phyloP scores from a whole-genome alignment of 2,888 invertebrate species.

The Gortyna flavago region DNA sequence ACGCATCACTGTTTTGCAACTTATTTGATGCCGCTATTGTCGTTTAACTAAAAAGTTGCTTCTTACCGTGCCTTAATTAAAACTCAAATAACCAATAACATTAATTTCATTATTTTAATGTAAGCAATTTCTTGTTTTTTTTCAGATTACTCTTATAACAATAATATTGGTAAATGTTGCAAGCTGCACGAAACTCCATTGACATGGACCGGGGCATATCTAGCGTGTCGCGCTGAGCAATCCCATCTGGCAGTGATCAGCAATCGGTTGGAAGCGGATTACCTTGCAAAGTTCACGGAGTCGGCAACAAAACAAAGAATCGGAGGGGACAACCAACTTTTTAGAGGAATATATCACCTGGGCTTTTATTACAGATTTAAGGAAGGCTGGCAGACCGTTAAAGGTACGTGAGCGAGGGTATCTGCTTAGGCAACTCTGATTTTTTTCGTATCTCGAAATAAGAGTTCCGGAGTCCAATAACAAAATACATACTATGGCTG shows the following conservation, averaged over 20 bases:
- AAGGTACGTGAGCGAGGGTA: slow-evolving; percentile 65
- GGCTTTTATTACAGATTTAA: slow-evolving; percentile 68
- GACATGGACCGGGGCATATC: slow-evolving; percentile 78
- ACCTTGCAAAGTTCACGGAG: slow-evolving; percentile 24
- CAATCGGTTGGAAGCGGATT: slow-evolving; percentile 51
- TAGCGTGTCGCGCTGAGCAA: slow-evolving; percentile 75
- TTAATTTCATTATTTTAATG: background rate
- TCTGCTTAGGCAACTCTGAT: background rate
- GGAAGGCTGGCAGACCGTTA: slow-evolving; percentile 72
- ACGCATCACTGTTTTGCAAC: too few relatives aligned
- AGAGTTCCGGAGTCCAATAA: background rate
- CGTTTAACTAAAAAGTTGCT: too few relatives aligned
- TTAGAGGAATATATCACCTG: slow-evolving; percentile 59
- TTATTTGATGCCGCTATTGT: too few relatives aligned
- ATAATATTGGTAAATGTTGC: slow-evolving; percentile 74
- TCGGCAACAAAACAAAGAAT: background rate
- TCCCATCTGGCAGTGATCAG: slow-evolving; percentile 78
- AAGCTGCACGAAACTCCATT: slow-evolving; percentile 77
- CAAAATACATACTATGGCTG: background rate
- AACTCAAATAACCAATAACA: background rate
- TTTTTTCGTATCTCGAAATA: background rate
- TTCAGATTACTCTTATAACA: slow-evolving; percentile 76
- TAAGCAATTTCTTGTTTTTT: slow-evolving; percentile 20
- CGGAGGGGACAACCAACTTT: slow-evolving; percentile 7
- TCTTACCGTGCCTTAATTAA: background rate